Evolutionary conservation across 2,888 invertebrate species (phyloP).

Genomic region (Napeogenes inachia): DNA sequence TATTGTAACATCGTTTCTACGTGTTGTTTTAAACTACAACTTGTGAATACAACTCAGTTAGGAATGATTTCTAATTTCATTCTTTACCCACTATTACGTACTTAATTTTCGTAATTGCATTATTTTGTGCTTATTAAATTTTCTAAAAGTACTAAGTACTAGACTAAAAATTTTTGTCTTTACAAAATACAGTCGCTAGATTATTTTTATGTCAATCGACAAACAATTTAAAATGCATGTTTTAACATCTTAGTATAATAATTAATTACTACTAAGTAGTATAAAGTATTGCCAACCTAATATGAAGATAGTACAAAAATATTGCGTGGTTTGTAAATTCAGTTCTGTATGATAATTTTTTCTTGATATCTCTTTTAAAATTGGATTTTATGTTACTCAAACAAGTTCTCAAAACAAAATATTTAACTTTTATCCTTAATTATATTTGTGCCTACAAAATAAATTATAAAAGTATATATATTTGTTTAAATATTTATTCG

Average conservation of each 20-base stretch:
- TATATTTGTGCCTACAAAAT: too few relatives aligned
- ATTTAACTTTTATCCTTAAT: too few relatives aligned
- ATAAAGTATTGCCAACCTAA: conserved; percentile 3
- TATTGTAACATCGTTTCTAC: background rate
- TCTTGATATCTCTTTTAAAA: background rate
- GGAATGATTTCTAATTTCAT: conserved; percentile 4
- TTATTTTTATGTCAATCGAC: conserved; percentile 5
- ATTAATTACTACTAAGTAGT: conserved; percentile 1
- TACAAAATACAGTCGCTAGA: background rate
- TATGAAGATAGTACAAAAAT: background rate
- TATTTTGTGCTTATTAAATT: background rate
- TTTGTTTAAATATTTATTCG: too few relatives aligned
- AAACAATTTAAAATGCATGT: conserved; percentile 17
- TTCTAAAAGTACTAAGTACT: background rate
- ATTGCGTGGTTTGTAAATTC: background rate
- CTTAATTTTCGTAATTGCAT: background rate
- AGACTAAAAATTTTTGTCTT: background rate
- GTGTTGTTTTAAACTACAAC: conserved; percentile 6
- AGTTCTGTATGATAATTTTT: background rate
- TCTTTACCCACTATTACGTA: background rate
- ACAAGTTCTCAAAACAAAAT: too few relatives aligned
- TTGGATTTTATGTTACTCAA: background rate
- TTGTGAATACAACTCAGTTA: conserved; percentile 1
- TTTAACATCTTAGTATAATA: conserved; percentile 5
- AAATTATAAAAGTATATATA: too few relatives aligned